A percentile compares a stretch with the other conserved stretches of the same genome.
These are phyloP conservation scores for Neodon shergylaensis DNA, from an alignment of 2,113 vertebrate species.

Conservation along the genomic window DNA sequence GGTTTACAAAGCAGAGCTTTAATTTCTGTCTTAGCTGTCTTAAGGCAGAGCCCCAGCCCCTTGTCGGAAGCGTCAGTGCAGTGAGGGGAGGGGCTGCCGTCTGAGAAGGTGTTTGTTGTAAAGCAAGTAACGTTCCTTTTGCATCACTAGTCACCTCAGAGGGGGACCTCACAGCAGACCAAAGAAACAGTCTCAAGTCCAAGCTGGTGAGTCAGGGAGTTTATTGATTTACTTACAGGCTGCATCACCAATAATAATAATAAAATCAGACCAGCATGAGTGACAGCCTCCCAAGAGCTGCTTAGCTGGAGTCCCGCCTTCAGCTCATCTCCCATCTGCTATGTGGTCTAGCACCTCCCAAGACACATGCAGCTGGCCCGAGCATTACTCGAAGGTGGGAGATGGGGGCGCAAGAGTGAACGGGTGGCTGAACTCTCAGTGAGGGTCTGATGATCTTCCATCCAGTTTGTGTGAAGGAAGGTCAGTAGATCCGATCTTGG, in stretches of 20 bases:
- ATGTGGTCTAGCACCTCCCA: not conserved
- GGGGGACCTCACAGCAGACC: not conserved
- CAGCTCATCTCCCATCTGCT: not conserved
- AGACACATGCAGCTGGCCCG: not conserved
- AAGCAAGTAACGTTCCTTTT: not conserved
- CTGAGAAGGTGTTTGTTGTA: not conserved
- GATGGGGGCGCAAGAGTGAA: not conserved
- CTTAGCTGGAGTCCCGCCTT: not conserved
- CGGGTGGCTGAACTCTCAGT: not conserved
- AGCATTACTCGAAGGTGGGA: not conserved
- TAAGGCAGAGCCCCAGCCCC: not conserved
- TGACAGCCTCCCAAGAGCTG: not conserved
- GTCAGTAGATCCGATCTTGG: not conserved
- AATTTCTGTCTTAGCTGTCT: not conserved
- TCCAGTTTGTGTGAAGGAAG: not conserved
- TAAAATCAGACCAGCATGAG: not conserved
- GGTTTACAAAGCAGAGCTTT: constrained; percentile 31
- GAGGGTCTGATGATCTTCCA: not conserved
- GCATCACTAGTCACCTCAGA: not conserved
- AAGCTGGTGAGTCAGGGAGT: not conserved
- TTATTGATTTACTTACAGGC: not conserved
- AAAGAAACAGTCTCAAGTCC: not conserved
- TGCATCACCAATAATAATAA: not conserved
- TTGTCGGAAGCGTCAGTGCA: not conserved
- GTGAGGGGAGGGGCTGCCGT: not conserved